A percentile compares a stretch with the other conserved stretches of the same genome.
Evolutionary conservation across 1,140 invertebrate species (phyloP).

Genomic region (Drosophila truncata): DNA sequence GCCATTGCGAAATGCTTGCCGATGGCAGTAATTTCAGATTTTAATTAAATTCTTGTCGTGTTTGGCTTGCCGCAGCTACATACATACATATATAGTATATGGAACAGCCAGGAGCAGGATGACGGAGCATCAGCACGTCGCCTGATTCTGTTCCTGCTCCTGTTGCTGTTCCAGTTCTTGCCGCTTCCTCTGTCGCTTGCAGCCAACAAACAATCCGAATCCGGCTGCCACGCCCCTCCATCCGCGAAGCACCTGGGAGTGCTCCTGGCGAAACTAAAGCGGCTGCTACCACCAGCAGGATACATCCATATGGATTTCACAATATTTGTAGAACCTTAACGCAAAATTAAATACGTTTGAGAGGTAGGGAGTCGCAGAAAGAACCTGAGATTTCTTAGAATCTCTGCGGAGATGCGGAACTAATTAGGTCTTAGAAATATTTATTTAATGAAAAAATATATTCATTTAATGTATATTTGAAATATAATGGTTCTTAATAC

Average conservation of each 20-base stretch:
- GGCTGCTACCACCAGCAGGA: constrained; percentile 3
- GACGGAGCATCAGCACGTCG: constrained; percentile 28
- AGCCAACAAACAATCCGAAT: constrained; percentile 43
- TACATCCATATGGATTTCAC: constrained; percentile 27
- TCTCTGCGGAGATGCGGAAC: too few species aligned
- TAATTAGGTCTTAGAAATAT: not conserved
- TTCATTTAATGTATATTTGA: too few species aligned
- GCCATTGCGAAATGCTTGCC: constrained; percentile 52
- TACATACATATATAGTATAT: constrained; percentile 7
- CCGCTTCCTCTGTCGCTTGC: constrained; percentile 28
- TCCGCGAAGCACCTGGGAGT: constrained; percentile 15
- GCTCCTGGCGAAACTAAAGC: constrained; percentile 5
- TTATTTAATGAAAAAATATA: too few species aligned
- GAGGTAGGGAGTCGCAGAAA: not conserved
- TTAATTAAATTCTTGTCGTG: constrained; percentile 81
- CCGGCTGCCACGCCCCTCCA: constrained; percentile 18
- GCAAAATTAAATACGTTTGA: constrained; percentile 31
- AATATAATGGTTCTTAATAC: too few species aligned
- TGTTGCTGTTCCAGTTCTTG: constrained; percentile 6
- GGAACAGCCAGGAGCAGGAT: constrained; percentile 19
- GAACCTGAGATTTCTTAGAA: not conserved
- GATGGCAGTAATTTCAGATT: constrained; percentile 76
- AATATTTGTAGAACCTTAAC: constrained; percentile 32
- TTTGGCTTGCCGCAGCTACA: constrained; percentile 42
- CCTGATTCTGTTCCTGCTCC: constrained; percentile 16